Base-by-base conservation (phyloP, 2,888 invertebrate genomes). In the Timandra comae region DNA sequence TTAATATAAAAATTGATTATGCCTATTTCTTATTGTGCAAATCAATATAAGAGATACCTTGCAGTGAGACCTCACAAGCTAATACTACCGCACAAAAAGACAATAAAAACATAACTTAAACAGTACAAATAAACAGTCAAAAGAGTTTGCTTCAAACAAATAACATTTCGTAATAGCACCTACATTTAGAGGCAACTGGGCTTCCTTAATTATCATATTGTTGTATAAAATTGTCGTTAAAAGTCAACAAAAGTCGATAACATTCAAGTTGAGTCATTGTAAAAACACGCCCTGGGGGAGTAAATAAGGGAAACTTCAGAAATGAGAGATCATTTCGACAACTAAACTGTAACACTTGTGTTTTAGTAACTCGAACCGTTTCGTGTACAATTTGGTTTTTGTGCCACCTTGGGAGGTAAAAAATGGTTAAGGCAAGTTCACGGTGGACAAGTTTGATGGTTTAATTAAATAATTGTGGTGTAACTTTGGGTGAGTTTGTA, bases 151-250 rank as follows among this genome's bases (percentile, higher is more conserved):
- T 3, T 16, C 16, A 16, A 16, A 16, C 16, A 6, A 16, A 16
- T 16, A 16, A 16, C 16, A 16, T 16, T 16, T 3, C 16, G 16
- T 16, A 16, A 16, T 16, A 6, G 16, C 16, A 16, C 39, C 39
- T 60, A 65, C 68, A 63, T 61, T 64, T 56, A 59, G 52, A 43
- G 35, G 52, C 56, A 50, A 55, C 64, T 63, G 52, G 57, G 49
- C 52, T 60, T 55, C 53, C 58, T 66, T 76, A 77, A 81, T 81
- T 81, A 81, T 73, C 78, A 77, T 80, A 76, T 69, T 73, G 67
- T 72, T 73, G 79, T 72, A 79, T 81, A 81, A 81, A 81, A 76
- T 73, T 58, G 66, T 66, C 74, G 72, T 81, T 80, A 75, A 72
- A 76, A 76, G 66, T 74, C 70, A 56, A 67, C 68, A 59, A 59